phyloP scores from a whole-genome alignment of 2,113 vertebrate species.

The Pachypanchax playfairii region DNA sequence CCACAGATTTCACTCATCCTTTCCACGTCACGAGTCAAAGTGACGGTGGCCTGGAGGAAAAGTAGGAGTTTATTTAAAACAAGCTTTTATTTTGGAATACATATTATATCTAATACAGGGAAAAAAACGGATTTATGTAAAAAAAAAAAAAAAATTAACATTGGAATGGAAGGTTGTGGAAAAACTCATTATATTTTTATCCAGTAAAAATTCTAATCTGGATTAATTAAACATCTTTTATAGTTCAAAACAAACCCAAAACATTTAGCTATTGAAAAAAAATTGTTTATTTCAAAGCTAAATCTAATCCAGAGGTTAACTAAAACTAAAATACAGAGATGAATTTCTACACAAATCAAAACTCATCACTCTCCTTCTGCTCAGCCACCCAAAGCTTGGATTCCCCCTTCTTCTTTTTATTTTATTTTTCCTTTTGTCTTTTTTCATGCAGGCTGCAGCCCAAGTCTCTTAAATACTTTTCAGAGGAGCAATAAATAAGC shows the following conservation, averaged over 20 bases:
- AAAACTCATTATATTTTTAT: too few relatives aligned
- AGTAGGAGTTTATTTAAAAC: constrained; percentile 18
- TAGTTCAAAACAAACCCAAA: background rate
- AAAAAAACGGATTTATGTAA: too few relatives aligned
- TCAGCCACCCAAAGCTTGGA: constrained; percentile 11
- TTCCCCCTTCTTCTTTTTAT: constrained; percentile 9
- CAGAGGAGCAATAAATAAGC: constrained; percentile 63
- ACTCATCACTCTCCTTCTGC: constrained; percentile 1
- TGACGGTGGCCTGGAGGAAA: constrained; percentile 22
- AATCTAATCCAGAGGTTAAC: background rate
- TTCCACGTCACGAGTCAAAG: constrained; percentile 29
- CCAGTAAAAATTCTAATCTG: background rate
- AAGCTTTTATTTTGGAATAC: too few relatives aligned
- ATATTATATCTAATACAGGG: too few relatives aligned
- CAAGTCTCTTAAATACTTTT: constrained; percentile 49
- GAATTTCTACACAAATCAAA: constrained; percentile 5
- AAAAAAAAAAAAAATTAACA: too few relatives aligned
- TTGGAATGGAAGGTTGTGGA: too few relatives aligned
- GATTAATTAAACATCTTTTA: background rate
- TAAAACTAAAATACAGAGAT: constrained; percentile 10
- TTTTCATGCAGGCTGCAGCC: constrained; percentile 36
- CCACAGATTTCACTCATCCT: constrained; percentile 49
- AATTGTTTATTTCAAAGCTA: too few relatives aligned
- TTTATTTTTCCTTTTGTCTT: constrained; percentile 9
- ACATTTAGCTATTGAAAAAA: too few relatives aligned